Evolutionary conservation across 2,888 invertebrate species (phyloP).

Genomic region (Formica aserva): DNA sequence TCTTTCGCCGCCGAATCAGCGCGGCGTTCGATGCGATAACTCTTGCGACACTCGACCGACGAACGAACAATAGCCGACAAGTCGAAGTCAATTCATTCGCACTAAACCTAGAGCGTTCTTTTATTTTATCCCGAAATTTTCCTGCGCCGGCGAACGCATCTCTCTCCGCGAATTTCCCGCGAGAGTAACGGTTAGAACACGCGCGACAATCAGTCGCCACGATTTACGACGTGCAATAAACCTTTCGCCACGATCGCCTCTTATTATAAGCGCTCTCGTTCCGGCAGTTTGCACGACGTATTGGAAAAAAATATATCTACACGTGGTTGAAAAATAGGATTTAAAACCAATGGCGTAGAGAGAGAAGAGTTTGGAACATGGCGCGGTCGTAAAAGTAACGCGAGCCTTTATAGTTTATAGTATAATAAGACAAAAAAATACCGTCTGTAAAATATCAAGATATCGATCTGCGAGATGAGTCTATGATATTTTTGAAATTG

Average conservation of each 20-base stretch:
- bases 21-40: conserved; percentile 44
- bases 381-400: neutral
- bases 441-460: neutral
- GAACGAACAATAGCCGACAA: conserved; percentile 17
- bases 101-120: conserved; percentile 31
- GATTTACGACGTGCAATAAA: conserved; percentile 67
- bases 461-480: neutral
- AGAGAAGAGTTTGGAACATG: neutral
- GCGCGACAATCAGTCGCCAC: conserved; percentile 37
- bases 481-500: neutral
- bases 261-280: conserved; percentile 54
- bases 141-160: neutral
- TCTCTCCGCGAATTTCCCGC: conserved; percentile 33
- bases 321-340: conserved; percentile 11
- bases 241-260: conserved; percentile 55
- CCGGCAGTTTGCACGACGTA: conserved; percentile 40
- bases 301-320: conserved; percentile 46
- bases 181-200: conserved; percentile 51
- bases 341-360: neutral
- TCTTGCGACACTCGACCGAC: conserved; percentile 31
- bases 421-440: neutral
- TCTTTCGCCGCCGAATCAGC: conserved; percentile 36
- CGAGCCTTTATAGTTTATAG: neutral
- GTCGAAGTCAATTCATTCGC: conserved; percentile 54
- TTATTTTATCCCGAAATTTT: conserved; percentile 38